phyloP scores from a whole-genome alignment of 2,888 invertebrate species.

The Abscondita cerata region DNA sequence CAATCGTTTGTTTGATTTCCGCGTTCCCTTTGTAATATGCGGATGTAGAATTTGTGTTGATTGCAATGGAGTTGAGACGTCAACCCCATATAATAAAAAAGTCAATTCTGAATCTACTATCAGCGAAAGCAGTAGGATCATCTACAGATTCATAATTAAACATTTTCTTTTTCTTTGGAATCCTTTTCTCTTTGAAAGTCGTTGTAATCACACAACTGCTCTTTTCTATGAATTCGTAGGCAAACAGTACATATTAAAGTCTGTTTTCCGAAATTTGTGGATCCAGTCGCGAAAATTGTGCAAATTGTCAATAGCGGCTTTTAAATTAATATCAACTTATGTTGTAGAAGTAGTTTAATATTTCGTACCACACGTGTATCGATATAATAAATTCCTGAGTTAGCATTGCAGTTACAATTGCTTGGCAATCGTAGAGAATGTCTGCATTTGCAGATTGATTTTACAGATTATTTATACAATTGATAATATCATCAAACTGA shows the following conservation, averaged over 20 bases:
- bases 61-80: too few species aligned
- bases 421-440: not conserved
- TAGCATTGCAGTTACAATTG: not conserved
- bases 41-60: too few species aligned
- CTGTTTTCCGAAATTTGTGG: not conserved
- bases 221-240: not conserved
- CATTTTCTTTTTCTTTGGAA: too few species aligned
- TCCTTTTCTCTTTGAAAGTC: too few species aligned
- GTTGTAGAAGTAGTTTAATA: not conserved
- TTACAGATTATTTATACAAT: not conserved
- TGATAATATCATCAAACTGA: slow-evolving; percentile 4
- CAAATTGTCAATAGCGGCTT: not conserved
- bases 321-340: slow-evolving; percentile 2
- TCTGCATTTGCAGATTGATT: not conserved
- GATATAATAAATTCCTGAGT: slow-evolving; percentile 2
- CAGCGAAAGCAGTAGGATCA: not conserved
- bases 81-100: not conserved
- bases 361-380: slow-evolving; percentile 3
- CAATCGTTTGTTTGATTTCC: too few species aligned
- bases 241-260: not conserved
- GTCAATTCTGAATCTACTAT: not conserved
- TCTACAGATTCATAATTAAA: not conserved
- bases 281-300: slow-evolving; percentile 1
- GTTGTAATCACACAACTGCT: not conserved
- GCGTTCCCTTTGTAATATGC: too few species aligned